Evolutionary conservation across 1,140 invertebrate species (phyloP), one percentile per base, ranked within the genome.

Genomic region (Bombus terrestris): DNA sequence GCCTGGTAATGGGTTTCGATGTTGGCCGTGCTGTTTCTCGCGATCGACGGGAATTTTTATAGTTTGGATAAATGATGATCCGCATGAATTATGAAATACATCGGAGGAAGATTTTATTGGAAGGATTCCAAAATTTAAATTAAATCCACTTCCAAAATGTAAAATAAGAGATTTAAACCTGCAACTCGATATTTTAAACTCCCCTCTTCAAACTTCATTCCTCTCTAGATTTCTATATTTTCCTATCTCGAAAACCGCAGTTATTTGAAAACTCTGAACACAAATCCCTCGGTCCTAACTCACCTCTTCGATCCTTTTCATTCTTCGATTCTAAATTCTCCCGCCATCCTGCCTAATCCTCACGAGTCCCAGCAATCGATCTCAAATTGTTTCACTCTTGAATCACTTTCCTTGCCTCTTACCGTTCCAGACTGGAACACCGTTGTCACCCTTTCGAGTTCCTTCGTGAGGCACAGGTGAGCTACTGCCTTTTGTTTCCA

Each of bases 401-500:
- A 28, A 41, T 28, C 69, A 15, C 22, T 22, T 4, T 28, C n/a
- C 43, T 47, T 18, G n/a, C 73, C 32, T 18, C 32, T n/a, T 15
- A 13, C 68, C 22, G 28, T 69, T 69, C 18, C 66, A 47, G 0
- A 2, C 10, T 35, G 53, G 1, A 66, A 47, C 76, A n/a, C 9
- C 62, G 77, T 68, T 32, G 41, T 25, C 4, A 3, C 39, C 39
- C n/a, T 79, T 68, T 35, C 77, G 10, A 53, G 37, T 32, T 62
- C 37, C 12, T 69, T 39, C 64, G 37, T 18, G 32, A 39, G 62
- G 32, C 28, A 22, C 69, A 81, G 79, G 79, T 62, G 53, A 81
- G 68, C 79, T 6, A 37, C 28, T 41, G 43, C 43, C 62, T 41
- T 83, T 83, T 83, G 81, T 83, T 69, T 41, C 39, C 71, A 76